phyloP scores from a whole-genome alignment of 1,140 invertebrate species.

The Camponotus pennsylvanicus region DNA sequence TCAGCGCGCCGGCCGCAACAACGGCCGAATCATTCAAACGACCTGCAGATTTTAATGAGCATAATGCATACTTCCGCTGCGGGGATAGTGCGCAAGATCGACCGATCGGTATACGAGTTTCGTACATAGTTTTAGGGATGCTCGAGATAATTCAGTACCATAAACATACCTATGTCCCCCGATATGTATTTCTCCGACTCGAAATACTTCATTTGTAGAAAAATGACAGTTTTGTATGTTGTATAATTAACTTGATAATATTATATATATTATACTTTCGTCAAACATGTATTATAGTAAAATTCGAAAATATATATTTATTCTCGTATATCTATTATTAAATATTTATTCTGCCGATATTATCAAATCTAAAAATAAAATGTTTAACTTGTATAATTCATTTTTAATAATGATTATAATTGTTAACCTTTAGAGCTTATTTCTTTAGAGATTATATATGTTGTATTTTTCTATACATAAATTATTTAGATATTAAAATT shows the following conservation, averaged over 20 bases:
- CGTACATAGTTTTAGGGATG: slow-evolving; percentile 19
- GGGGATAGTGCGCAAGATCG: background rate
- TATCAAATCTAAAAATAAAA: slow-evolving; percentile 1
- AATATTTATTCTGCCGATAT: background rate
- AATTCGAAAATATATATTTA: background rate
- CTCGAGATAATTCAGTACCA: background rate
- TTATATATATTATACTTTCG: background rate
- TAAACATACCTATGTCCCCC: background rate
- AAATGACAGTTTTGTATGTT: background rate
- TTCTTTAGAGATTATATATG: background rate
- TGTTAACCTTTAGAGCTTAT: background rate
- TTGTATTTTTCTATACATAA: background rate
- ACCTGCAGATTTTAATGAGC: slow-evolving; percentile 70
- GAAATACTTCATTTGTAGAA: background rate
- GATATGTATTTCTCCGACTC: background rate
- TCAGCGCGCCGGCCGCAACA: slow-evolving; percentile 32
- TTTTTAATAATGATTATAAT: background rate
- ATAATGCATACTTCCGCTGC: slow-evolving; percentile 69
- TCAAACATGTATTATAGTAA: background rate
- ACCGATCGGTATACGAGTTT: slow-evolving; percentile 25
- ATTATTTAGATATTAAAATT: background rate
- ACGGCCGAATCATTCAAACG: slow-evolving; percentile 58
- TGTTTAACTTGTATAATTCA: background rate
- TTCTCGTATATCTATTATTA: background rate
- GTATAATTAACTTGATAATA: background rate